phyloP scores from a whole-genome alignment of 2,797 vertebrate species.

The Stomatorhinus walkeri region DNA sequence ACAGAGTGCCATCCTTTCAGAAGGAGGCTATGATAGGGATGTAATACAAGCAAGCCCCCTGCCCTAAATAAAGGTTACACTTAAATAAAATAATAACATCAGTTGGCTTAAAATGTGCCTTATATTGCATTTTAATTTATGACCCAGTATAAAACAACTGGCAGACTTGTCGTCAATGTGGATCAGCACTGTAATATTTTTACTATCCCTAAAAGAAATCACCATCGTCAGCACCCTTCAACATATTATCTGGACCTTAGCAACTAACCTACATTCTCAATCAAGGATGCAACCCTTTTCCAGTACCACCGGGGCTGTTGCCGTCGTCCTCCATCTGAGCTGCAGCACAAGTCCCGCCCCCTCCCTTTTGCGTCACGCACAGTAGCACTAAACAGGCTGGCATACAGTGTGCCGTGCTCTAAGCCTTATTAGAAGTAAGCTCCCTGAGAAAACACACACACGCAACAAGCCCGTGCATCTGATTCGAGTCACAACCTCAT shows the following conservation, averaged over 20 bases:
- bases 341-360: constrained; percentile 35
- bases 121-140: not conserved
- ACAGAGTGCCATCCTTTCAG: not conserved
- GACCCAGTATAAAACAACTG: not conserved
- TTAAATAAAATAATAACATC: not conserved
- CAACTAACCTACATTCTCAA: constrained; percentile 12
- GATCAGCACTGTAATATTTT: not conserved
- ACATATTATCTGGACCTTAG: not conserved
- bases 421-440: not conserved
- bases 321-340: constrained; percentile 29
- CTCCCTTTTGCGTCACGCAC: constrained; percentile 25
- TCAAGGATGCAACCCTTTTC: constrained; percentile 7
- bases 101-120: not conserved
- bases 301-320: constrained; percentile 24
- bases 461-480: not conserved
- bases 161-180: not conserved
- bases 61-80: not conserved
- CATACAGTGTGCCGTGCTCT: constrained; percentile 28
- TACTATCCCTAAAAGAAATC: not conserved
- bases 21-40: not conserved
- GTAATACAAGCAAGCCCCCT: not conserved
- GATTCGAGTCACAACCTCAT: not conserved
- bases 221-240: not conserved
- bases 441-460: not conserved
- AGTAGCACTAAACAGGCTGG: constrained; percentile 27